phyloP scores from a whole-genome alignment of 2,888 invertebrate species.

The Geotrupes spiniger region DNA sequence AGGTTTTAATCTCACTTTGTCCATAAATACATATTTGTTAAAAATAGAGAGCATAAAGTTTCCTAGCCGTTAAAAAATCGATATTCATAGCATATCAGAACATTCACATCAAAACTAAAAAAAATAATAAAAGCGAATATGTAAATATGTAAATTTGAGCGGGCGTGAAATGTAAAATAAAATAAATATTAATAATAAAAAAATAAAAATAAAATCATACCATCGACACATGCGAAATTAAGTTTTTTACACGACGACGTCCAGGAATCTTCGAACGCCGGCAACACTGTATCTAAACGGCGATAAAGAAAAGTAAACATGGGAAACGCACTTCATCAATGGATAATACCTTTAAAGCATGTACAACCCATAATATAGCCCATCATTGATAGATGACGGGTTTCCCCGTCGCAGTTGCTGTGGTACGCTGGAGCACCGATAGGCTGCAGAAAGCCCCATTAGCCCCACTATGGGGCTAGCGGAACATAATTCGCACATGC shows the following conservation, averaged over 20 bases:
- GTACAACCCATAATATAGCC: constrained; percentile 93
- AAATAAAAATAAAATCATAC: constrained; percentile 18
- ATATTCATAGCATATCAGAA: neutral
- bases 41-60: neutral
- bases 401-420: constrained; percentile 31
- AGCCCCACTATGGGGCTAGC: constrained; percentile 29
- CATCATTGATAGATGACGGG: constrained; percentile 65
- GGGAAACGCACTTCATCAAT: neutral
- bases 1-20: no score
- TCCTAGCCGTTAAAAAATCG: neutral
- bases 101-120: neutral
- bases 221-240: constrained; percentile 18
- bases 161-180: neutral
- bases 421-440: constrained; percentile 12
- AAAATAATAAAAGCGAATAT: constrained; percentile 1
- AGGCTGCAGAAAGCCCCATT: constrained; percentile 23
- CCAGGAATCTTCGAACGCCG: constrained; percentile 18
- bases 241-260: constrained; percentile 15
- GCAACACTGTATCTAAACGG: constrained; percentile 18
- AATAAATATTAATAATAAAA: neutral
- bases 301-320: constrained; percentile 16
- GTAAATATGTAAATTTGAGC: no score
- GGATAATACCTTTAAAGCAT: constrained; percentile 76
- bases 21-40: no score
- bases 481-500: constrained; percentile 27